Evolutionary conservation across 2,113 vertebrate genomes (phyloP).

Genomic region (Prionailurus bengalensis): DNA sequence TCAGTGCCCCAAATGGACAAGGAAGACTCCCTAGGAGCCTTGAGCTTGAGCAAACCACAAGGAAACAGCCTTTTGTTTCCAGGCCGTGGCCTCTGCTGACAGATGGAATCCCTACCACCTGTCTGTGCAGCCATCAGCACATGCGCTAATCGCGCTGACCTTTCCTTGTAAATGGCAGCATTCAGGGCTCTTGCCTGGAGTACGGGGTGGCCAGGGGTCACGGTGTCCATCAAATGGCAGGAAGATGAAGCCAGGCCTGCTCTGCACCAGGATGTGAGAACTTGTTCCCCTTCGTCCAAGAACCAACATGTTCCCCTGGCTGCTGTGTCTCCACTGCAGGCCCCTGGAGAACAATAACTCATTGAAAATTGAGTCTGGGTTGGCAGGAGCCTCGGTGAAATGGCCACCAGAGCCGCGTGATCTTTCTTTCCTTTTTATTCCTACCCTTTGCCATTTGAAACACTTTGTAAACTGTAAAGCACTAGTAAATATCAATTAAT

Average conservation of each 20-base stretch:
- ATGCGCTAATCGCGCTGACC: neutral
- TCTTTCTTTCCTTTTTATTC: neutral
- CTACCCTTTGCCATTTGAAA: neutral
- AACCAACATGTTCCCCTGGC: neutral
- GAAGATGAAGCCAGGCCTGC: neutral
- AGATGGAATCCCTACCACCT: fast-evolving
- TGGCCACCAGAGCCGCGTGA: neutral
- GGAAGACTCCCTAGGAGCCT: neutral
- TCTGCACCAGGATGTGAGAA: neutral
- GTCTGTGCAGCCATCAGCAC: fast-evolving
- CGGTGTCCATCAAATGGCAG: neutral
- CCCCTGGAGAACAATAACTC: neutral
- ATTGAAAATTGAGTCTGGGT: neutral
- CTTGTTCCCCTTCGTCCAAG: neutral
- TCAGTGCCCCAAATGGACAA: neutral
- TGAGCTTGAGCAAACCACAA: neutral
- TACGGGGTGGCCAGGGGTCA: no score
- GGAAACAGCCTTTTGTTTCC: neutral
- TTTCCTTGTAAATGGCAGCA: neutral
- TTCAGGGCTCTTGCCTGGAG: neutral
- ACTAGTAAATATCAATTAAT: neutral
- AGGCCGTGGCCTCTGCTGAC: neutral
- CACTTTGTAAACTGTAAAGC: neutral
- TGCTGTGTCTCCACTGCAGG: neutral
- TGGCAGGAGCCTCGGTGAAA: neutral